These are phyloP conservation scores for Poeciliopsis infans DNA, from an alignment of 2,797 vertebrate genomes.

Conservation along the genomic window DNA sequence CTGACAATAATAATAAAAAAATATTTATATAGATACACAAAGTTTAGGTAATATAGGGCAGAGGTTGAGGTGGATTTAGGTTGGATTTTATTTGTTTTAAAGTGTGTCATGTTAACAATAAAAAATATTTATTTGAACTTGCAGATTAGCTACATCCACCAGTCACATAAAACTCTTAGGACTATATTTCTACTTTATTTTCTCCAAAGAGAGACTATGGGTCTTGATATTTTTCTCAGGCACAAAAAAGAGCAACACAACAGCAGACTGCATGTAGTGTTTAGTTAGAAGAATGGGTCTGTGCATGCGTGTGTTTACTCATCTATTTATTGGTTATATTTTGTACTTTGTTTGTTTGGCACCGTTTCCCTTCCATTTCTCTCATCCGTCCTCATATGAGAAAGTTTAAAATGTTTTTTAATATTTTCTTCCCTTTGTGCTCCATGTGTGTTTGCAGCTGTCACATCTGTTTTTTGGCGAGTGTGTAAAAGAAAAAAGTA, in stretches of 20 bases:
- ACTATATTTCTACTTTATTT: neutral
- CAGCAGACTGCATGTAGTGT: neutral
- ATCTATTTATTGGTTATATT: constrained; percentile 30
- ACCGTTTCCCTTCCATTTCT: constrained; percentile 33
- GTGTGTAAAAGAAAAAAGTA: constrained; percentile 28
- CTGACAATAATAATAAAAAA: neutral
- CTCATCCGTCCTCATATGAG: constrained; percentile 52
- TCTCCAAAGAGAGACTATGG: neutral
- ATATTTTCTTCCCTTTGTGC: constrained; percentile 19
- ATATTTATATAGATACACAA: neutral
- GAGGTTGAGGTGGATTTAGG: neutral
- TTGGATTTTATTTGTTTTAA: neutral
- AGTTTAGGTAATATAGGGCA: neutral
- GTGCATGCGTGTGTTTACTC: neutral
- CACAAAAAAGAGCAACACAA: neutral
- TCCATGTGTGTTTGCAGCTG: constrained; percentile 30
- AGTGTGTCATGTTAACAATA: neutral
- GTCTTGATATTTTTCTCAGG: neutral
- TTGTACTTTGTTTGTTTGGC: constrained; percentile 39
- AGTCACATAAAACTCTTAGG: neutral
- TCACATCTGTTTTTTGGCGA: constrained; percentile 58
- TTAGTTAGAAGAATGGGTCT: neutral
- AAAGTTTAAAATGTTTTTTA: constrained; percentile 47
- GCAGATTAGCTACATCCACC: neutral
- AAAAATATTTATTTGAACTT: neutral